Evolutionary conservation across 2,797 vertebrate species (phyloP), one percentile per base, ranked within the genome.

Genomic region (Hydrocynus forskahlii): DNA sequence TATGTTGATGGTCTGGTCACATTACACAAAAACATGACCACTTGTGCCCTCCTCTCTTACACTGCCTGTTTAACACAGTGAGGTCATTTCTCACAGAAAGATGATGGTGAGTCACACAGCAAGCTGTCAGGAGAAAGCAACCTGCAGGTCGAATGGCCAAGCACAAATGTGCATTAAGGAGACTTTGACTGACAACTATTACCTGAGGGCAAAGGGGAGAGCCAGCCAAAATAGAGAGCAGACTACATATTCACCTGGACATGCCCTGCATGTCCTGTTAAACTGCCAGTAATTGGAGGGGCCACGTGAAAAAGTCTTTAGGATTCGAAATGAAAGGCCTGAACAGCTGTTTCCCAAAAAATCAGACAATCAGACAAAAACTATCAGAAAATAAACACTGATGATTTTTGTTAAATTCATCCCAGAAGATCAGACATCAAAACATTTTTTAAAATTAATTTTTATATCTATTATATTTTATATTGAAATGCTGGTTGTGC

Each of bases 101-200:
- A 78, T 67, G 74, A 78, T 21, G 75, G 77, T 75, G 79, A 87
- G 62, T 81, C 78, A 85, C 48, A 72, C 23, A 79, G 73, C 23
- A 64, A 81, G 80, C 74, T 71, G 81, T 67, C 79, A 69, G 67
- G 45, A 71, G 79, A 66, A 74, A 74, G 70, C 76, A 71, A 81
- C 81, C 81, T 40, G 40, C 76, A 75, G 86, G 76, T 81, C 81
- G 60, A 54, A 76, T 66, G 62, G 75, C 74, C 64, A 23, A 80
- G 76, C 70, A 79, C 74, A 83, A 87, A 85, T 75, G 52, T 79
- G 73, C 72, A 83, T 82, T 73, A 48, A 71, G 60, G 40, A 78
- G 76, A 63, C 55, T 72, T 50, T 72, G 83, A 87, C 52, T 81
- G 86, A 85, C 81, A 85, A 79, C 23, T 74, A 60, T 79, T 76